These are phyloP conservation scores for Drosophila kurseongensis DNA, from an alignment of 1,140 invertebrate species.

Conservation along the genomic window DNA sequence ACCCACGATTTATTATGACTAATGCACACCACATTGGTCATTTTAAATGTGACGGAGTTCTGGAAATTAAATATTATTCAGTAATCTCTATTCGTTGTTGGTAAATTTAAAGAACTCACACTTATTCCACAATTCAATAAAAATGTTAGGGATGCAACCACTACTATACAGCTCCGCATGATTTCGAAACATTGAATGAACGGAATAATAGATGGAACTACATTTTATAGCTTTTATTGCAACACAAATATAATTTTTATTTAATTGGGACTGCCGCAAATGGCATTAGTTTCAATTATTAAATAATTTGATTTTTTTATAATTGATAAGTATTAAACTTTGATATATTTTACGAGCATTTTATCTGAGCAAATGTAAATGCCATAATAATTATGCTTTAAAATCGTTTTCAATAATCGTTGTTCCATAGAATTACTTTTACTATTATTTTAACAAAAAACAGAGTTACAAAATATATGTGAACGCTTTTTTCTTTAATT, in stretches of 20 bases:
- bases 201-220: neutral
- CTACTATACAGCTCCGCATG: neutral
- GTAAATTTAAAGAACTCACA: neutral
- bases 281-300: no score
- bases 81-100: neutral
- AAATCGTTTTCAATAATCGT: no score
- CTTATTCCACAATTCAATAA: neutral
- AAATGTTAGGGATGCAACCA: neutral
- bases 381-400: no score
- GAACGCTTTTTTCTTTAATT: no score
- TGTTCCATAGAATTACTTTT: no score
- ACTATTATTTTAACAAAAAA: no score
- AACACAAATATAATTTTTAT: neutral
- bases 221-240: neutral
- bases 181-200: neutral
- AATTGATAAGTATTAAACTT: no score
- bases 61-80: neutral
- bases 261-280: no score
- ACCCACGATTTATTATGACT: constrained; percentile 11
- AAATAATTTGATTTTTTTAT: no score
- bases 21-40: neutral
- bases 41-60: neutral
- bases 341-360: no score
- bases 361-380: no score
- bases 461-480: no score